Conservation (phyloP, 2,888 invertebrate genomes). For the Limulus polyphemus region DNA sequence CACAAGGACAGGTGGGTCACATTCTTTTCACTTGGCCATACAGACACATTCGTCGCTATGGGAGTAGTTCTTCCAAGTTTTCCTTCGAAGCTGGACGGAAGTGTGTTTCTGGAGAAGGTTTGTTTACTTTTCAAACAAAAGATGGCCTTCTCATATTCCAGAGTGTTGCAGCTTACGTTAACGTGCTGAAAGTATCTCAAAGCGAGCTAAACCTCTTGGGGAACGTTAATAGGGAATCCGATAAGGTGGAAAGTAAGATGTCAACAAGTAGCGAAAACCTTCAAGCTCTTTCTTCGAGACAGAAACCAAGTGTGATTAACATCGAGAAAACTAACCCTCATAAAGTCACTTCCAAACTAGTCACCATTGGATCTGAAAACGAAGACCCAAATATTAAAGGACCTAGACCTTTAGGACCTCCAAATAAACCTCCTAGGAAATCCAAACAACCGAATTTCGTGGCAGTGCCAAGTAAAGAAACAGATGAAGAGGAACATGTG, state of each 20-base stretch:
- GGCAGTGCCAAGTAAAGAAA: background rate
- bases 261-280: too few relatives aligned
- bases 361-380: background rate
- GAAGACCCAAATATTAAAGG: background rate
- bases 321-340: background rate
- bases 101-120: constrained; percentile 32
- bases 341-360: background rate
- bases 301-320: background rate
- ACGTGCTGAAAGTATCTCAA: constrained; percentile 13
- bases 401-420: constrained; percentile 3
- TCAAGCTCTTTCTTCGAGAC: too few relatives aligned
- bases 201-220: constrained; percentile 4
- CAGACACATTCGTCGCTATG: constrained; percentile 31
- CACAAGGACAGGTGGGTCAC: constrained; percentile 15
- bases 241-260: too few relatives aligned
- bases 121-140: constrained; percentile 24
- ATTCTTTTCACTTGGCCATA: constrained; percentile 30
- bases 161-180: constrained; percentile 19
- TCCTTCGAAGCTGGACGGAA: constrained; percentile 34
- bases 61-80: constrained; percentile 28
- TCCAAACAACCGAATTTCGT: constrained; percentile 2
- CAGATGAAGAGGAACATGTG: background rate
- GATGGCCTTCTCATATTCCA: constrained; percentile 19
- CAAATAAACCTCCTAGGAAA: constrained; percentile 18
- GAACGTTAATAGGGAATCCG: background rate